Base-by-base conservation (phyloP, 1,140 invertebrate species). In the Dryas iulia region DNA sequence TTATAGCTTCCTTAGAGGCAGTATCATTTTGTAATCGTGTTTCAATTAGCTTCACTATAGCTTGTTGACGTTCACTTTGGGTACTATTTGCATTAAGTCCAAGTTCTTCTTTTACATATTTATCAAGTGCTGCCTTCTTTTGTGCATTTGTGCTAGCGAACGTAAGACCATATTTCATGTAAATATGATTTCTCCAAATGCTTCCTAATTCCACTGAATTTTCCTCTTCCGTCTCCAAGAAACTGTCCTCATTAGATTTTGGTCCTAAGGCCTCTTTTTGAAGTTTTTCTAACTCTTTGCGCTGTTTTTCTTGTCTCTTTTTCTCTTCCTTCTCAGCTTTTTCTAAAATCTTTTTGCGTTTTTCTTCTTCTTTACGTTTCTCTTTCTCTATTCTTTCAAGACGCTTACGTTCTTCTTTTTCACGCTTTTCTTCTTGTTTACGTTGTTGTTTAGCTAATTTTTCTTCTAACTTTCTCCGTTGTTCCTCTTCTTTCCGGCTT, bases 141-240 rank as follows among this genome's bases (percentile, higher is more conserved):
- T 86, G 84, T 52, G 82, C 57, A 11, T 74, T 79, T 4, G 81
- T 78, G 64, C 83, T 89, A 12, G 74, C 66, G 6, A 74, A 66
- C 56, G 64, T 77, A 60, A 90, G 75, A 14, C 84, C 88, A 59
- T 89, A 90, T 54, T 86, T 86, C 18, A 78, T 54, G 68, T 87
- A 88, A n/a, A 90, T 76, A 24, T 86, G 79, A 54, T 75, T 72
- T 71, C 82, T 83, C 85, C 86, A 89, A 56, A 90, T 76, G 61
- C 86, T 82, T 69, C 84, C 79, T 12, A 89, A 57, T 68, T 89
- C 87, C 23, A 83, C 64, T 7, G 77, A 78, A 52, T 81, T 71
- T 52, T 82, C 79, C 65, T 82, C 82, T 59, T 75, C 69, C 18
- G 79, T 82, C 53, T 82, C 79, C 26, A 72, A 59, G n/a, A 81